These are phyloP conservation scores for Neostethus bicornis DNA, from an alignment of 2,797 vertebrate species.

Conservation along the genomic window DNA sequence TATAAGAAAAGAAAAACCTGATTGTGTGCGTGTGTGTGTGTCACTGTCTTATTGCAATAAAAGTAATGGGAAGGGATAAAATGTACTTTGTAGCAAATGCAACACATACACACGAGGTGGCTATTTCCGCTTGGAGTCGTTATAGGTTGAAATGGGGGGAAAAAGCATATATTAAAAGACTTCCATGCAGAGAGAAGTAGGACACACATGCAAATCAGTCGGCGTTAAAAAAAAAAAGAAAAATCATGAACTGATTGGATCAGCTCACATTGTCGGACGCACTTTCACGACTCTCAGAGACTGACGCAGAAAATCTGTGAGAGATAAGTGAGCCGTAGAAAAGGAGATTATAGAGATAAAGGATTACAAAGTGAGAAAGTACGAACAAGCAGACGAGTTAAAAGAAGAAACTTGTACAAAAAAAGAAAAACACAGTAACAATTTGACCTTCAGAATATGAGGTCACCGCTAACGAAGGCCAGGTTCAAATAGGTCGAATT, in stretches of 20 bases:
- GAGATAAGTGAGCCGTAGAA: neutral
- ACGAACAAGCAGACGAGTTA: constrained; percentile 1
- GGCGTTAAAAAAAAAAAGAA: no score
- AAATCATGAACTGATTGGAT: neutral
- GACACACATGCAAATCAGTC: neutral
- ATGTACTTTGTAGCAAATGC: no score
- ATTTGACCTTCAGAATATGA: neutral
- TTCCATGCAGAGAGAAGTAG: neutral
- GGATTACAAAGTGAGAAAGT: constrained; percentile 12
- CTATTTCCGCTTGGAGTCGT: neutral
- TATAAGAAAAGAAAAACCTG: constrained; percentile 56
- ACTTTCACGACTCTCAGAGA: neutral
- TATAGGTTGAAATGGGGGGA: constrained; percentile 4
- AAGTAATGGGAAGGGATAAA: no score
- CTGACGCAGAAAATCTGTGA: neutral
- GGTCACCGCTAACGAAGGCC: neutral
- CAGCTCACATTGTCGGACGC: neutral
- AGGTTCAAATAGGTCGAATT: no score
- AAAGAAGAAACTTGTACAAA: neutral
- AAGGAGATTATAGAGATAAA: constrained; percentile 4
- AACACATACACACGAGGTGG: neutral
- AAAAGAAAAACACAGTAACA: neutral
- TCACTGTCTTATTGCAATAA: no score
- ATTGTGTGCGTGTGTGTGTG: constrained; percentile 20
- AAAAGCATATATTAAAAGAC: neutral